These are phyloP conservation scores for Leptopilina boulardi DNA, from an alignment of 1,140 invertebrate genomes.

Conservation along the genomic window DNA sequence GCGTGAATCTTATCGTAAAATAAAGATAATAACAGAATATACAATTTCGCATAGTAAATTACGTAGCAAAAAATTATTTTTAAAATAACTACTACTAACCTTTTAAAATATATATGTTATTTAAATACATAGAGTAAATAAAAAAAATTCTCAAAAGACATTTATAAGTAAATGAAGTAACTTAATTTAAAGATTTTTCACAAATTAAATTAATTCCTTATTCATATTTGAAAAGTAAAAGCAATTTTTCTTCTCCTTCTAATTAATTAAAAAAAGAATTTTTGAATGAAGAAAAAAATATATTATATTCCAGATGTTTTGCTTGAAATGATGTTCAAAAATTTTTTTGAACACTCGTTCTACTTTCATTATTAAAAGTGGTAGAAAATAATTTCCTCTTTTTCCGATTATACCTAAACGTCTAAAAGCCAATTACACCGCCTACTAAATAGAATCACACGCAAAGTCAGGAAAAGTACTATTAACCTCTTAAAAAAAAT, in stretches of 20 bases:
- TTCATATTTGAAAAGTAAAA: too few relatives aligned
- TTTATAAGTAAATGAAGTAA: too few relatives aligned
- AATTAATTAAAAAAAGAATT: too few relatives aligned
- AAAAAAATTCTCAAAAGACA: too few relatives aligned
- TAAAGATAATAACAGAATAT: constrained; percentile 16
- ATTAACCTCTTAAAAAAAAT: background rate
- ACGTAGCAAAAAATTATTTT: background rate
- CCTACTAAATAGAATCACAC: constrained; percentile 1
- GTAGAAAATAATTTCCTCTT: background rate
- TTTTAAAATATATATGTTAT: background rate
- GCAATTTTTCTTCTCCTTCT: too few relatives aligned
- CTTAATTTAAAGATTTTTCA: too few relatives aligned
- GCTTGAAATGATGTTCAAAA: too few relatives aligned
- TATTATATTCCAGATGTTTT: too few relatives aligned
- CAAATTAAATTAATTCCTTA: too few relatives aligned
- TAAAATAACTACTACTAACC: background rate
- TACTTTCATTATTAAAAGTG: background rate
- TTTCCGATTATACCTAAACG: background rate
- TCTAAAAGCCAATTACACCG: background rate
- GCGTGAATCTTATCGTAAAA: constrained; percentile 1
- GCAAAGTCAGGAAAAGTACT: constrained; percentile 3
- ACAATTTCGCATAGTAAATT: background rate
- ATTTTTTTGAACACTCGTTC: background rate
- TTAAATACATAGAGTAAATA: background rate
- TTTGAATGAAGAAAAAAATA: too few relatives aligned